These are phyloP conservation scores for Phymatocera aterrima DNA, from an alignment of 2,888 invertebrate species.

Conservation along the genomic window DNA sequence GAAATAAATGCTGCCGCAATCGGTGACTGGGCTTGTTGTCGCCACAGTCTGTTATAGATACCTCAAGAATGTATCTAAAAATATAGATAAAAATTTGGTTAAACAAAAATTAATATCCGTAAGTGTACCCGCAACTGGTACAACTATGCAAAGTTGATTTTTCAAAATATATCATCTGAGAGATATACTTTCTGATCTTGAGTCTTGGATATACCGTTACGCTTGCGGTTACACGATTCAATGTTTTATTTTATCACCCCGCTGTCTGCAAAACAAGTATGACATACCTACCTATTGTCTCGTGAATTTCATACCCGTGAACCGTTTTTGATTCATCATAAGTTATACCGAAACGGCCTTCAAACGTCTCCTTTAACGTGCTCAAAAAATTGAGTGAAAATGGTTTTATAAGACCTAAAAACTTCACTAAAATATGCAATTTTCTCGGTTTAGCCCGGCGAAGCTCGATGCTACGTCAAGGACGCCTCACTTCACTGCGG, in stretches of 20 bases:
- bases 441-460: background rate
- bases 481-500: slow-evolving; percentile 8
- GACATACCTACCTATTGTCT: background rate
- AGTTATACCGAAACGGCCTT: background rate
- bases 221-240: slow-evolving; percentile 15
- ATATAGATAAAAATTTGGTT: slow-evolving; percentile 22
- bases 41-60: slow-evolving; percentile 34
- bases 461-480: slow-evolving; percentile 15
- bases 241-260: slow-evolving; percentile 21
- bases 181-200: slow-evolving; percentile 18
- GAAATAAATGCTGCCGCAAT: slow-evolving; percentile 24
- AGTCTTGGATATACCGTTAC: slow-evolving; percentile 26
- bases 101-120: slow-evolving; percentile 1
- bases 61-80: slow-evolving; percentile 29
- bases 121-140: background rate
- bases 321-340: background rate
- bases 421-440: slow-evolving; percentile 7
- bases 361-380: background rate
- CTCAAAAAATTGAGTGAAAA: background rate
- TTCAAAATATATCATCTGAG: background rate
- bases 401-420: slow-evolving; percentile 5
- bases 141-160: slow-evolving; percentile 23
- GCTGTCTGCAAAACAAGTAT: slow-evolving; percentile 7
- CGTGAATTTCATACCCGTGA: background rate
- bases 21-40: slow-evolving; percentile 17